These are phyloP conservation scores for Myiozetetes cayanensis DNA, from an alignment of 2,113 vertebrate genomes.

Conservation along the genomic window DNA sequence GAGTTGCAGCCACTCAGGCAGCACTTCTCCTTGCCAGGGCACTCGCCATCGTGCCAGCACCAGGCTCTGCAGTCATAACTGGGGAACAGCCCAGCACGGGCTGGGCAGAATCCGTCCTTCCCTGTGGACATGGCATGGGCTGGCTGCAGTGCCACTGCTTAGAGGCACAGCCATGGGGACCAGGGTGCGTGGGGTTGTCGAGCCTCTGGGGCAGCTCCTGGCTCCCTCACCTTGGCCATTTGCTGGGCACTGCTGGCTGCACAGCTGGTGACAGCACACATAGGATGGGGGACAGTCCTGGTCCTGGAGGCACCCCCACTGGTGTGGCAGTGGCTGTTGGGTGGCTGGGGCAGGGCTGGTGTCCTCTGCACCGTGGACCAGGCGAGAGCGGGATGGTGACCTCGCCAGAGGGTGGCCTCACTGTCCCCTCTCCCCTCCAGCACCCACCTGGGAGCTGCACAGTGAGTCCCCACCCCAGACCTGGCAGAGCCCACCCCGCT, in stretches of 20 bases:
- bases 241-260: neutral
- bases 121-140: rapidly evolving
- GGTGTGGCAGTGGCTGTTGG: neutral
- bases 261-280: conserved; percentile 8
- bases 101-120: neutral
- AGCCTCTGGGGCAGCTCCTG: neutral
- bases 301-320: neutral
- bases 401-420: rapidly evolving
- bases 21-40: conserved; percentile 5
- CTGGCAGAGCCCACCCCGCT: neutral
- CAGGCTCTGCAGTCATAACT: conserved; percentile 20
- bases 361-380: neutral
- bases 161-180: neutral
- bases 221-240: neutral
- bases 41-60: neutral
- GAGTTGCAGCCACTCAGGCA: neutral
- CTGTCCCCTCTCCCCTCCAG: neutral
- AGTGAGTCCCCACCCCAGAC: neutral
- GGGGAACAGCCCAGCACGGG: neutral
- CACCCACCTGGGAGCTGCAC: neutral
- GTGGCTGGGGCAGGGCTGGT: neutral
- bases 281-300: neutral
- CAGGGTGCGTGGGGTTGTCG: neutral
- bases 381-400: neutral
- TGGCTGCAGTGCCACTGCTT: neutral